A percentile compares a stretch with the other conserved stretches of the same genome.
Evolutionary conservation across 2,113 vertebrate genomes (phyloP).

Genomic region (Rhinoderma darwinii): DNA sequence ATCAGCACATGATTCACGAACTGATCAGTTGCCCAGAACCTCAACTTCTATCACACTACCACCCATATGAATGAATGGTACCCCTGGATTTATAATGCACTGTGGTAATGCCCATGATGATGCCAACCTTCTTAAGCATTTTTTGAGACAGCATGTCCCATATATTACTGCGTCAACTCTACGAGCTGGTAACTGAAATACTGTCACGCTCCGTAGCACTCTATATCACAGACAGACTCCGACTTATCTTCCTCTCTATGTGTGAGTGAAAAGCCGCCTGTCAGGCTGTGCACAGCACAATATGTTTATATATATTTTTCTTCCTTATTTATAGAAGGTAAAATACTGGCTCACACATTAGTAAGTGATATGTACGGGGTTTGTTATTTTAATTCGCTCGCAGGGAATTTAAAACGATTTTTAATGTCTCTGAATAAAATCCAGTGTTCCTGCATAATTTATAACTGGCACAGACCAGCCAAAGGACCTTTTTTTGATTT

Average conservation of each 20-base stretch:
- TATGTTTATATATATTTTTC: constrained; percentile 57
- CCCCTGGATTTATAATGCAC: too few relatives aligned
- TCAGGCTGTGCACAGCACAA: constrained; percentile 35
- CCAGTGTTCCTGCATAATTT: constrained; percentile 57
- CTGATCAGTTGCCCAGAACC: too few relatives aligned
- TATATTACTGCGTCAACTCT: too few relatives aligned
- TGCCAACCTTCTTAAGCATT: too few relatives aligned
- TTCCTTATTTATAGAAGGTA: constrained; percentile 58
- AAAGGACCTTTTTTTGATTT: constrained; percentile 10
- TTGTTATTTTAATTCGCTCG: constrained; percentile 59
- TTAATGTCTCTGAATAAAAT: constrained; percentile 60
- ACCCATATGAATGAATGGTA: too few relatives aligned
- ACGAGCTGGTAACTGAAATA: neutral
- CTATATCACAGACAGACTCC: constrained; percentile 17
- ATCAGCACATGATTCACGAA: too few relatives aligned
- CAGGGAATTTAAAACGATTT: constrained; percentile 58
- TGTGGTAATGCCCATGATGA: too few relatives aligned
- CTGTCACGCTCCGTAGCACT: neutral
- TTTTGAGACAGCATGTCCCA: neutral
- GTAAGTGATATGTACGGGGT: constrained; percentile 52
- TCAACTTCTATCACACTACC: too few relatives aligned
- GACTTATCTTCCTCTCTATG: constrained; percentile 42
- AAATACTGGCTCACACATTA: constrained; percentile 56
- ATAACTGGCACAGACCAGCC: constrained; percentile 50
- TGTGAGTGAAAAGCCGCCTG: constrained; percentile 55